Evolutionary conservation across 2,113 vertebrate genomes (phyloP), one percentile per base, ranked within the genome.

Genomic region (Tragelaphus strepsiceros): DNA sequence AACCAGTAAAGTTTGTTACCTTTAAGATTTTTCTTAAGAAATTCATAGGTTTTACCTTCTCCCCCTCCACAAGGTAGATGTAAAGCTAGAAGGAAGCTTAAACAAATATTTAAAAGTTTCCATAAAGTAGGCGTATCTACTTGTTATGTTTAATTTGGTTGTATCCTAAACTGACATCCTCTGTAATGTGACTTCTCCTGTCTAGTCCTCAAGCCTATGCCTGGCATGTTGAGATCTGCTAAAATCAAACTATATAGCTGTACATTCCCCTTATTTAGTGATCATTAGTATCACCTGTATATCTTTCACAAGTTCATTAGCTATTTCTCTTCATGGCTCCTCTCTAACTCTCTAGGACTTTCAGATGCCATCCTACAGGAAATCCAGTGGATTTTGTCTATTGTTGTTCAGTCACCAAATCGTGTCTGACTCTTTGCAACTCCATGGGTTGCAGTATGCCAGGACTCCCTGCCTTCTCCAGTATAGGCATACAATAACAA

Each of bases 21-120:
- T 85, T 93, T 90, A 81, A 90, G n/a, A 51, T 81, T 95, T 95
- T 95, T 61, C 64, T 78, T 84, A 85, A 56, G 62, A 92, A 77
- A 92, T 78, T 88, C 35, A 49, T 13, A 14, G 15, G 14, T 77
- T 84, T 77, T 39, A 26, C 35, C 8, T 80, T 89, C 15, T 64
- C 17, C 8, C 32, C 2, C 4, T 85, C 58, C n/a, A 30, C 24
- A 24, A 85, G 49, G 35, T 93, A 90, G 67, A 81, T 54, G 19
- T 71, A 90, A 94, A 78, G 78, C 26, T 62, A 49, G 77, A 74
- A 89, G 85, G 32, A 83, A 67, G 87, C 46, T 43, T 53, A 62
- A 71, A 30, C 26, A 83, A 35, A 28, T 94, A 81, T 58, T 90
- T 77, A 35, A 81, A 88, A 62, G 12, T 83, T 94, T 91, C 74